Evolutionary conservation across 2,113 vertebrate species (phyloP).

Genomic region (Poicephalus gulielmi): DNA sequence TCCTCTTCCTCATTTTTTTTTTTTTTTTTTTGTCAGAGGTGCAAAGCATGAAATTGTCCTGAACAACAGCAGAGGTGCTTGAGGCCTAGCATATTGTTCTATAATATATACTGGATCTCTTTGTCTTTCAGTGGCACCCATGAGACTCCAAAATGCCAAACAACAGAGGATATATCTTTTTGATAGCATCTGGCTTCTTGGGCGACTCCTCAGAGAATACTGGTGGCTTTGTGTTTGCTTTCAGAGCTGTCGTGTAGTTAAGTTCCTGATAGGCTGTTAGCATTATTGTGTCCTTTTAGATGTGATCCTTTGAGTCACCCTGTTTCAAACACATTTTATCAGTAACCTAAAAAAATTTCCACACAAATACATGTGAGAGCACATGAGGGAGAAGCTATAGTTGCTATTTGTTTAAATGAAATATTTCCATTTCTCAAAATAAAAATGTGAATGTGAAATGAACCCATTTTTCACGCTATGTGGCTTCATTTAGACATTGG

Average conservation of each 20-base stretch:
- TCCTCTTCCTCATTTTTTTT: neutral
- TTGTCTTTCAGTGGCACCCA: constrained; percentile 24
- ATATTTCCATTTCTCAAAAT: neutral
- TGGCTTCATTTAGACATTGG: neutral
- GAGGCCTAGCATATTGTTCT: constrained; percentile 33
- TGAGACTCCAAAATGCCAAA: constrained; percentile 14
- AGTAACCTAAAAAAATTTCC: neutral
- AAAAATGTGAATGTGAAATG: neutral
- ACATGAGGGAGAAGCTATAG: neutral
- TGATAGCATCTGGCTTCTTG: constrained; percentile 41
- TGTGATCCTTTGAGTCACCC: neutral
- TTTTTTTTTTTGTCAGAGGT: neutral
- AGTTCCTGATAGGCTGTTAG: neutral
- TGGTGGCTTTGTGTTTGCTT: constrained; percentile 37
- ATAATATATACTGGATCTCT: neutral
- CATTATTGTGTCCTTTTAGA: neutral
- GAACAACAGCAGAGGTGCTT: neutral
- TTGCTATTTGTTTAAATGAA: neutral
- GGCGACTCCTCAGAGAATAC: constrained; percentile 15
- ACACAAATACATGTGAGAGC: neutral
- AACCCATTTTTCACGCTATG: neutral
- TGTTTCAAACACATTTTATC: neutral
- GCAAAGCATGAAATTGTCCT: neutral
- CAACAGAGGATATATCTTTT: neutral
- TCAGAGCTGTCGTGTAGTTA: neutral